These are phyloP conservation scores for Peribatodes rhomboidaria DNA, from an alignment of 2,888 invertebrate species.

Conservation along the genomic window DNA sequence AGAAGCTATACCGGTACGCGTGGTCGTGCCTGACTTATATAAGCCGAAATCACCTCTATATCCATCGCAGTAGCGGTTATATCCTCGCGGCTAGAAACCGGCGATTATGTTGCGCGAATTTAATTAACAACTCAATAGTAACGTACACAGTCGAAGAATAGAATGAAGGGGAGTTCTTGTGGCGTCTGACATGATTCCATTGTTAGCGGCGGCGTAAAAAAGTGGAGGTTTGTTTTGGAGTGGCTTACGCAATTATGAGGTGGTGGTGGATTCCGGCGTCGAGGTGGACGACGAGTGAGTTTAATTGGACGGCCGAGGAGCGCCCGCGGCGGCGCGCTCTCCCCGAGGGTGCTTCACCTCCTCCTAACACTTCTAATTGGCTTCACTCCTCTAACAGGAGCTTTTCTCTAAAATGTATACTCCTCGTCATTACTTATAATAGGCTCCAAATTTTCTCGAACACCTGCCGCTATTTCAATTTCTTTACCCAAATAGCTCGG, in stretches of 20 bases:
- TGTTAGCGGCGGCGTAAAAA: conserved; percentile 80
- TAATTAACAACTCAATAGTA: conserved; percentile 85
- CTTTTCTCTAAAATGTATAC: conserved; percentile 72
- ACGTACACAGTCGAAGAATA: conserved; percentile 63
- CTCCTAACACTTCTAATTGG: conserved; percentile 82
- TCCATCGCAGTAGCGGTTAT: conserved; percentile 55
- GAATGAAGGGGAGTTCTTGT: conserved; percentile 79
- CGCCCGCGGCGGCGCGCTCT: conserved; percentile 50
- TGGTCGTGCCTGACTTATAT: conserved; percentile 51
- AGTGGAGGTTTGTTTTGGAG: conserved; percentile 79
- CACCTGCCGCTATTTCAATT: conserved; percentile 64
- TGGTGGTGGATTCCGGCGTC: conserved; percentile 62
- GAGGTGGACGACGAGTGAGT: conserved; percentile 61
- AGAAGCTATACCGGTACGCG: conserved; percentile 73
- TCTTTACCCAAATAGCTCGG: conserved; percentile 53
- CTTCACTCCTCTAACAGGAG: conserved; percentile 77
- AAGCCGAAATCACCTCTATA: conserved; percentile 65
- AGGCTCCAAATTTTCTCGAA: conserved; percentile 57
- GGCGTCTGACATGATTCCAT: conserved; percentile 81
- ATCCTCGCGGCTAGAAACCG: conserved; percentile 44
- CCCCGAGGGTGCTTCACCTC: conserved; percentile 52
- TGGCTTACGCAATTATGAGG: conserved; percentile 81
- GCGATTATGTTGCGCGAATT: conserved; percentile 77
- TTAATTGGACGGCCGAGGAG: conserved; percentile 80
- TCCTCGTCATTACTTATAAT: conserved; percentile 74